Base-by-base conservation (phyloP, 2,888 invertebrate genomes). In the Nephrocerus scutellatus region DNA sequence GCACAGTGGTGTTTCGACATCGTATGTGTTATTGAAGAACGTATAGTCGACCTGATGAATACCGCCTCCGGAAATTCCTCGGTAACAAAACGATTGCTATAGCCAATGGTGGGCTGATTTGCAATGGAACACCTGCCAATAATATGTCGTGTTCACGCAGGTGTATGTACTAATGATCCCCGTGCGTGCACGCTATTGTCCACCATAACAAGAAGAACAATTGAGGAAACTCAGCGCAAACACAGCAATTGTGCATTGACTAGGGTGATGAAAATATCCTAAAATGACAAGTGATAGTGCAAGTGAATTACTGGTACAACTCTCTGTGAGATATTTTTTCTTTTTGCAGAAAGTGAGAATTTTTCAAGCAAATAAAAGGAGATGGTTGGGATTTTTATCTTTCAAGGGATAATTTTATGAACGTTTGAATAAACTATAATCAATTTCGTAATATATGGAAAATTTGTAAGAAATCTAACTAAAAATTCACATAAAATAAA, bases 121-220 rank as follows among this genome's bases (percentile, higher is more conserved):
- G 96, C 96, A 36, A 96, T 85, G 49, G 91, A 92, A 72, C 95
- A 96, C 30, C 96, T 76, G 55, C 53, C 38, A 55, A 46, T 12
- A 60, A 60, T 4, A 57, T 54, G 41, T 67, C 62, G 33, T 66
- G 61, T 24, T 59, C 53, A 5, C 55, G 54, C 52, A 56, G 40
- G 6, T 52, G 33, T n/a, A 63, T 59, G 41, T 77, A 75, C 54
- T 79, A 80, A 51, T 93, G 73, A 68, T 96, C 96, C 2, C 92
- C 93, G 65, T 96, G 95, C 2, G 88, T 83, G 66, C 85, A 88
- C 36, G 86, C 85, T 53, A 96, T 92, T 47, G 92, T 75, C 88
- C 90, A 96, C 92, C 96, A 96, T 51, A 95, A 80, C 40, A 90
- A 74, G 2, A 91, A 92, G 62, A 96, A 96, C 18, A 82, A 76